phyloP scores from a whole-genome alignment of 2,888 invertebrate genomes.

The Apeira syringaria region DNA sequence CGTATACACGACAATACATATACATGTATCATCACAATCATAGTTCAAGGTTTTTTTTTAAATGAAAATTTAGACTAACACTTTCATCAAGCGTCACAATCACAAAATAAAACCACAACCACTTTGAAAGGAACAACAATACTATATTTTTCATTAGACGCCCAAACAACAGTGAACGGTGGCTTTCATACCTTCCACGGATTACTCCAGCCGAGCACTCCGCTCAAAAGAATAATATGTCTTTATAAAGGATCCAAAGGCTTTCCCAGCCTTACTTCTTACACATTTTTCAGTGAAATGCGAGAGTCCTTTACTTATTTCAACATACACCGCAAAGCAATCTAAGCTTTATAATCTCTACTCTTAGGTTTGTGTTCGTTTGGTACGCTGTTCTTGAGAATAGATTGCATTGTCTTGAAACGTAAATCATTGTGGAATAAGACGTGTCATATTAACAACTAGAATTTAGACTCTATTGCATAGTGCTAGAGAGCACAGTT shows the following conservation, averaged over 20 bases:
- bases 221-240: slow-evolving; percentile 82
- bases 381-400: slow-evolving; percentile 43
- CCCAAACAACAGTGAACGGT: slow-evolving; percentile 72
- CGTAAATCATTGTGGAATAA: slow-evolving; percentile 72
- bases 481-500: slow-evolving; percentile 36
- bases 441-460: slow-evolving; percentile 40
- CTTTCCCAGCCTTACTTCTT: slow-evolving; percentile 76
- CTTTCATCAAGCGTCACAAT: slow-evolving; percentile 28
- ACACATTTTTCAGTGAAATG: slow-evolving; percentile 80
- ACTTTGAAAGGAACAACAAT: slow-evolving; percentile 60
- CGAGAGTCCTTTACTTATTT: slow-evolving; percentile 66
- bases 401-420: slow-evolving; percentile 79
- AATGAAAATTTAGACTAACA: no score
- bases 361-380: slow-evolving; percentile 33
- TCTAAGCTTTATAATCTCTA: slow-evolving; percentile 39
- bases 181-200: slow-evolving; percentile 64
- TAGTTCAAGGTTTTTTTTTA: no score
- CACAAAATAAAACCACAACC: slow-evolving; percentile 36
- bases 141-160: slow-evolving; percentile 78
- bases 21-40: no score
- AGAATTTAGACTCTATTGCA: slow-evolving; percentile 40
- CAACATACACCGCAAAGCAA: slow-evolving; percentile 8
- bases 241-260: slow-evolving; percentile 78
- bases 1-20: no score
- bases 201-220: slow-evolving; percentile 70